Evolutionary conservation across 1,140 invertebrate genomes (phyloP).

Genomic region (Argopecten irradians): DNA sequence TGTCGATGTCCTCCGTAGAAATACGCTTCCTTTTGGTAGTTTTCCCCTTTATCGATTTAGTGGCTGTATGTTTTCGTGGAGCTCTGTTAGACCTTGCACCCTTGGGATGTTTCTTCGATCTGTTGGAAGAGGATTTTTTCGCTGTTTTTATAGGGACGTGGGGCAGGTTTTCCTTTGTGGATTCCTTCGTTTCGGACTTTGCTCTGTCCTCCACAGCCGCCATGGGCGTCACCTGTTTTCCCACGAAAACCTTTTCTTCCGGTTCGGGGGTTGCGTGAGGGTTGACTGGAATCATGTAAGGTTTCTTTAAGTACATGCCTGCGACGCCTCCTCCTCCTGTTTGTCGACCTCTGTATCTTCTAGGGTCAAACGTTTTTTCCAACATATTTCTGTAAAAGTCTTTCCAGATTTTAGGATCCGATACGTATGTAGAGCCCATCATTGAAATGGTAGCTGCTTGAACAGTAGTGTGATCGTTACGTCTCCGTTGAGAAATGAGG

Average conservation of each 20-base stretch:
- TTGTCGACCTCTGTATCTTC: background rate
- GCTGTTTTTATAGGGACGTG: slow-evolving; percentile 8
- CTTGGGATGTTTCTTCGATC: too few relatives aligned
- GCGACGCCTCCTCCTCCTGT: background rate
- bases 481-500: background rate
- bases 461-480: background rate
- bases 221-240: slow-evolving; percentile 27
- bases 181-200: slow-evolving; percentile 31
- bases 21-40: too few relatives aligned
- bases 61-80: too few relatives aligned
- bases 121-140: too few relatives aligned
- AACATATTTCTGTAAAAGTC: background rate
- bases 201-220: slow-evolving; percentile 38
- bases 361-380: background rate
- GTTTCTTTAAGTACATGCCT: slow-evolving; percentile 20
- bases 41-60: too few relatives aligned
- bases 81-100: too few relatives aligned
- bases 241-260: background rate
- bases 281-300: background rate
- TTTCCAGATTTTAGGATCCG: slow-evolving; percentile 11
- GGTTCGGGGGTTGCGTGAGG: background rate
- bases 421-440: background rate
- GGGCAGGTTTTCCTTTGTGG: background rate
- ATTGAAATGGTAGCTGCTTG: background rate
- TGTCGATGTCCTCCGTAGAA: too few relatives aligned